Base-by-base conservation (phyloP, 2,888 invertebrate species). In the Pseudococcus jackbeardsleyi region DNA sequence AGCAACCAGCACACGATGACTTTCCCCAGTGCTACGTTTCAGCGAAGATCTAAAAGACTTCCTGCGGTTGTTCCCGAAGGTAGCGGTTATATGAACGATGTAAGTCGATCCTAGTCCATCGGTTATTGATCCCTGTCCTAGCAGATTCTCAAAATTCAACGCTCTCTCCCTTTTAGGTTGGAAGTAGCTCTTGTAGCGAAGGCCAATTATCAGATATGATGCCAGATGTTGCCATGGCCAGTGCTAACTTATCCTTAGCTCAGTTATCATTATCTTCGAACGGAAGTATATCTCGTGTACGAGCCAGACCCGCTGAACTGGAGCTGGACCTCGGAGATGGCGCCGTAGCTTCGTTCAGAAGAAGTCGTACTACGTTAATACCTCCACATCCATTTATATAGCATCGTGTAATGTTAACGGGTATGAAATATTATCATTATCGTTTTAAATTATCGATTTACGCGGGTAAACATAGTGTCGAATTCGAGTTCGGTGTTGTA, bases 141-240 rank as follows among this genome's bases (percentile, higher is more conserved):
- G 42, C 42, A 9, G 7, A 42, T 42, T 8, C 42, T 42, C 42
- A 42, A 33, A 33, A 42, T 42, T 8, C 5, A 42, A 42, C 39
- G 5, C 26, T 33, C 59, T 85, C 15, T 46, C 3, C 9, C 42
- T n/a, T n/a, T n/a, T 42, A 92, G 90, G 89, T 89, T 77, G 88
- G 79, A 87, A 89, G 89, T 68, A 89, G 89, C 89, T 89, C 88
- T 4, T 89, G 85, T 79, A 94, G 93, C 92, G 93, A 95, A 91
- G 94, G 96, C 90, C 95, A 95, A 90, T 92, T 96, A 89, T 94
- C 95, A 33, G 96, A 96, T 89, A 95, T 95, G 90, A 97, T 97
- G 94, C 97, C 97, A 0, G 97, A 98, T 92, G 97, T 97, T 90
- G 97, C 97, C 19, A 97, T 97, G 96, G 97, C 97, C 90, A 97